Evolutionary conservation across 2,888 invertebrate genomes (phyloP), one percentile per base, ranked within the genome.

Genomic region (Neoascia interrupta): DNA sequence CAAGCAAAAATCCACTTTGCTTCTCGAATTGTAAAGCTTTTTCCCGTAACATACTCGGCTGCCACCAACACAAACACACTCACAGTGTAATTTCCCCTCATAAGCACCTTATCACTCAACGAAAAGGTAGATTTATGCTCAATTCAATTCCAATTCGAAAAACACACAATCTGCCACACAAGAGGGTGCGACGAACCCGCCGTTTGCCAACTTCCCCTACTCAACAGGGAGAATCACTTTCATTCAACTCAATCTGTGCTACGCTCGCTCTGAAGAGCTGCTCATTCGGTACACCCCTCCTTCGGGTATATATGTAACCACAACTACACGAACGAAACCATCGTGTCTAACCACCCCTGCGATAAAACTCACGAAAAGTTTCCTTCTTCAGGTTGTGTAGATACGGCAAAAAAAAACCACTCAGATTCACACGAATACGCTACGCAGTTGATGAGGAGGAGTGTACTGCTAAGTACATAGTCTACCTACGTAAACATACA

Each of bases 141-240:
- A 58, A 73, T 66, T 53, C 11, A 47, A 53, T 66, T 75, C 49
- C 61, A 75, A 75, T 69, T 56, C 37, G 56, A 75, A 36, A 34
- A 19, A 72, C 47, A 31, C 43, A 66, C 37, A 36, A 36, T 56
- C 19, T 51, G 36, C 47, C 61, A 54, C 47, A 54, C 70, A 70
- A 70, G 72, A 64, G 70, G 72, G 76, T 76, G 72, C 76, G 76
- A 79, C 76, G 76, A 79, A 79, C 76, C 47, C 72, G 53, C 39
- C 37, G 3, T 39, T 21, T 23, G 18, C 11, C 49, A 51, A 36
- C 31, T 69, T 69, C 69, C 51, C 75, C 63, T 64, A 41, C 34
- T 23, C 23, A 15, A 10, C 16, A 15, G 21, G 70, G 58, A 63
- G 70, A 76, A 76, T 26, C 31, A 58, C 34, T 58, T 45, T 64